A percentile compares a stretch with the other conserved stretches of the same genome.
Evolutionary conservation across 1,140 invertebrate species (phyloP).

Genomic region (Globodera rostochiensis): DNA sequence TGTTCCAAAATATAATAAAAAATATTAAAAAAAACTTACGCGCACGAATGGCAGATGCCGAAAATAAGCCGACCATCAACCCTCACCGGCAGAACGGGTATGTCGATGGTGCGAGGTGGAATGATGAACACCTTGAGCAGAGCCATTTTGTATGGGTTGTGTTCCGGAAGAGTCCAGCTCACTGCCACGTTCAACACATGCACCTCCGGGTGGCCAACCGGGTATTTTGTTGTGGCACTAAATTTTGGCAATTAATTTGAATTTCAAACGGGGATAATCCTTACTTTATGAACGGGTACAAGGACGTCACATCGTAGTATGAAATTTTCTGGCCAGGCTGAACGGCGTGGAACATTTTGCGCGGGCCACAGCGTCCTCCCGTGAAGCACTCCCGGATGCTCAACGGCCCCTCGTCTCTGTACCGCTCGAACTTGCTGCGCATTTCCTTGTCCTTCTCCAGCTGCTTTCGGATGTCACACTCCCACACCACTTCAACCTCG

Average conservation of each 20-base stretch:
- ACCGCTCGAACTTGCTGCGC: too few species aligned
- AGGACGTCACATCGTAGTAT: background rate
- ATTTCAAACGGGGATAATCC: too few species aligned
- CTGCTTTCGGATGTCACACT: too few species aligned
- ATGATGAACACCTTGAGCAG: background rate
- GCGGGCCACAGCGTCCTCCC: too few species aligned
- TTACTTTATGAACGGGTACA: constrained; percentile 1
- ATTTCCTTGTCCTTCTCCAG: too few species aligned
- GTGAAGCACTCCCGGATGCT: too few species aligned
- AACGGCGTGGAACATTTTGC: background rate
- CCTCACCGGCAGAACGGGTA: constrained; percentile 2
- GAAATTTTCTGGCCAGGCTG: background rate
- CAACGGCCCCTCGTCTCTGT: too few species aligned
- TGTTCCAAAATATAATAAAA: too few species aligned
- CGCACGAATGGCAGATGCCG: too few species aligned
- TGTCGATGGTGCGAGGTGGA: background rate
- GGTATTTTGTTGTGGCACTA: background rate
- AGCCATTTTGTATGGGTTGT: background rate
- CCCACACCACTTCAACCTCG: too few species aligned
- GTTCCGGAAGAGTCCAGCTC: background rate
- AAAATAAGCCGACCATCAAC: background rate
- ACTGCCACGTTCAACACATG: background rate
- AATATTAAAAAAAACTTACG: too few species aligned
- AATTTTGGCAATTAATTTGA: background rate
- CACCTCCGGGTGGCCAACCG: background rate